These are phyloP conservation scores for Andrena camellia DNA, from an alignment of 2,888 invertebrate species.

Conservation along the genomic window DNA sequence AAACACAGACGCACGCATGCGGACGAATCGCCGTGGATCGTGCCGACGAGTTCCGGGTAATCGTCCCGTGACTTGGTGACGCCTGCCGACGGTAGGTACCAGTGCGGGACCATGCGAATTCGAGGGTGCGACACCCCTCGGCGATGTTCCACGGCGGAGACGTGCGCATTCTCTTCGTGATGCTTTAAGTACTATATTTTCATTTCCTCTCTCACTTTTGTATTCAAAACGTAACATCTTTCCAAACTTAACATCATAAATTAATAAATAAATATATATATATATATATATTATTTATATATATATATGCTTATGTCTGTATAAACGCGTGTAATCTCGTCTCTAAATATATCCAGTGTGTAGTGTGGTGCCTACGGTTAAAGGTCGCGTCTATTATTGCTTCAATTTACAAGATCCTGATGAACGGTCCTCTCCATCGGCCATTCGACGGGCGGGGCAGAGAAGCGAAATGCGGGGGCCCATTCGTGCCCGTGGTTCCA, in stretches of 20 bases:
- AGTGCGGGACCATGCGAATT: slow-evolving; percentile 36
- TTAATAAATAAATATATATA: slow-evolving; percentile 81
- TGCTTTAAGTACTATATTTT: slow-evolving; percentile 72
- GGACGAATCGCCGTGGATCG: slow-evolving; percentile 42
- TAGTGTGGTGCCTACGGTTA: slow-evolving; percentile 51
- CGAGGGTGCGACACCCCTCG: slow-evolving; percentile 26
- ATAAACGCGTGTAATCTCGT: slow-evolving; percentile 64
- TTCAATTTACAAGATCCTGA: slow-evolving; percentile 67
- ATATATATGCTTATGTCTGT: slow-evolving; percentile 63
- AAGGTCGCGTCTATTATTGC: slow-evolving; percentile 72
- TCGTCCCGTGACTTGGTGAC: slow-evolving; percentile 29
- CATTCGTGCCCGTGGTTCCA: slow-evolving; percentile 30
- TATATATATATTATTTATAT: slow-evolving; percentile 70
- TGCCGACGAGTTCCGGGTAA: slow-evolving; percentile 55
- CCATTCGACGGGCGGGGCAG: slow-evolving; percentile 12
- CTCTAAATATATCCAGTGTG: slow-evolving; percentile 59
- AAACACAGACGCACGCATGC: slow-evolving; percentile 51
- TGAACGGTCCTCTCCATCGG: slow-evolving; percentile 33
- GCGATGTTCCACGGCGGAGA: slow-evolving; percentile 37
- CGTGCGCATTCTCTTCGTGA: slow-evolving; percentile 66
- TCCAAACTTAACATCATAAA: slow-evolving; percentile 82
- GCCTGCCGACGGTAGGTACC: slow-evolving; percentile 22
- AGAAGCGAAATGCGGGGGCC: slow-evolving; percentile 3
- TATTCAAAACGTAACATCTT: slow-evolving; percentile 81
- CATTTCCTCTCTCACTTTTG: slow-evolving; percentile 22